Evolutionary conservation across 2,113 vertebrate species (phyloP).

Genomic region (Dasyurus viverrinus): DNA sequence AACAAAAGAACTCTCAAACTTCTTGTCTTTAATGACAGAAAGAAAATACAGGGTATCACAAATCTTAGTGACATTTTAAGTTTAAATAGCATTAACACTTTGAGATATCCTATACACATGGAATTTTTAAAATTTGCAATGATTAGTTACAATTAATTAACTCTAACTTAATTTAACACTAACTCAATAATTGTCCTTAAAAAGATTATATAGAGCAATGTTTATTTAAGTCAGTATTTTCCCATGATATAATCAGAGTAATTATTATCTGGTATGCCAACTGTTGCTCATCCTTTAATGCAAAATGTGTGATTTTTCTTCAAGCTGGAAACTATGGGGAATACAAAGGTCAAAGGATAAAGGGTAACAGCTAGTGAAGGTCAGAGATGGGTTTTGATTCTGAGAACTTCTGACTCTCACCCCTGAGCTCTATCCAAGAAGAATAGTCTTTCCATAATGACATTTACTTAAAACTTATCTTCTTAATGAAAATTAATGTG

Average conservation of each 20-base stretch:
- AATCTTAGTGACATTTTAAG: not conserved
- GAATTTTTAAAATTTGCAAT: not conserved
- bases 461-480: slow-evolving; percentile 30
- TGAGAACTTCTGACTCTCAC: not conserved
- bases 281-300: not conserved
- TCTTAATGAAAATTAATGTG: not conserved
- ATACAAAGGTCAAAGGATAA: not conserved
- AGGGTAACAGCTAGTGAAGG: not conserved
- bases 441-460: not conserved
- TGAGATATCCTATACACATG: not conserved
- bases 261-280: not conserved
- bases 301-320: not conserved
- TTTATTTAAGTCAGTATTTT: slow-evolving; percentile 19
- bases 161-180: not conserved
- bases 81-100: not conserved
- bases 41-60: not conserved
- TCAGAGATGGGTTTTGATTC: not conserved
- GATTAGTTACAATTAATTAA: not conserved
- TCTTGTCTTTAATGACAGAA: not conserved
- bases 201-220: slow-evolving; percentile 1
- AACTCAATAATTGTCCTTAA: not conserved
- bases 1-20: not conserved
- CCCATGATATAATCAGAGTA: not conserved
- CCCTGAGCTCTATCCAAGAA: not conserved
- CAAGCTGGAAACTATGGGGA: not conserved